Percentiles rank a stretch among this genome's conserved stretches.
These are phyloP conservation scores for Holacanthella duospinosa DNA, from an alignment of 2,888 invertebrate genomes.

Conservation along the genomic window DNA sequence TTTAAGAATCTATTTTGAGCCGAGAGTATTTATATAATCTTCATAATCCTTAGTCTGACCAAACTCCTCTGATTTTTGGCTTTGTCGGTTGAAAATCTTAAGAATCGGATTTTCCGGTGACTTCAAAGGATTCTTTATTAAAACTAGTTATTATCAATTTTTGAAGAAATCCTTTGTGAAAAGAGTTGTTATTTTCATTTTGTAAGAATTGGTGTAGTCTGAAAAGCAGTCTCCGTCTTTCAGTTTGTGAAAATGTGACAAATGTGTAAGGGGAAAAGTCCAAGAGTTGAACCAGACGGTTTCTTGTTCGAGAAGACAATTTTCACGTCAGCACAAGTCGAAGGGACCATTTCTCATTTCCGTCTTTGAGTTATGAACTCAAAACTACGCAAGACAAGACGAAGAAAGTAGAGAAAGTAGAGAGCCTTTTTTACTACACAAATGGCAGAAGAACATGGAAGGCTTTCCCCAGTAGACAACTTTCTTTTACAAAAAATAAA, in stretches of 20 bases:
- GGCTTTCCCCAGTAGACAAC: neutral
- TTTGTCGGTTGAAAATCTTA: too few species aligned
- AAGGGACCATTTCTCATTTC: conserved; percentile 31
- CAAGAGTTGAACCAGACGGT: conserved; percentile 37
- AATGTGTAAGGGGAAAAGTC: conserved; percentile 24
- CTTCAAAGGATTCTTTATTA: too few species aligned
- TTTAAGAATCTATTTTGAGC: too few species aligned
- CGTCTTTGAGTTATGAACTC: neutral
- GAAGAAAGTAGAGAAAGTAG: neutral
- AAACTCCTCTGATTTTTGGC: too few species aligned
- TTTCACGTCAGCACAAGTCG: conserved; percentile 34
- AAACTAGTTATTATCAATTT: too few species aligned
- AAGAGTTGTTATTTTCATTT: too few species aligned
- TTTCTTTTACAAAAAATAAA: neutral
- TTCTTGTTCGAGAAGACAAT: conserved; percentile 34
- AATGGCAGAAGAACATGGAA: neutral
- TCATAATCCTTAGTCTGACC: too few species aligned
- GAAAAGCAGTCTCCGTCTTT: too few species aligned
- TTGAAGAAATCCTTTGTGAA: too few species aligned
- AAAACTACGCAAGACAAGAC: neutral
- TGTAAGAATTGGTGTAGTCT: too few species aligned
- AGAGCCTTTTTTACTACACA: neutral
- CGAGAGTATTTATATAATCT: too few species aligned
- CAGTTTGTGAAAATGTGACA: conserved; percentile 29
- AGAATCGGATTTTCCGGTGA: too few species aligned